Evolutionary conservation across 2,797 vertebrate species (phyloP).

Genomic region (Sorex maritimensis): DNA sequence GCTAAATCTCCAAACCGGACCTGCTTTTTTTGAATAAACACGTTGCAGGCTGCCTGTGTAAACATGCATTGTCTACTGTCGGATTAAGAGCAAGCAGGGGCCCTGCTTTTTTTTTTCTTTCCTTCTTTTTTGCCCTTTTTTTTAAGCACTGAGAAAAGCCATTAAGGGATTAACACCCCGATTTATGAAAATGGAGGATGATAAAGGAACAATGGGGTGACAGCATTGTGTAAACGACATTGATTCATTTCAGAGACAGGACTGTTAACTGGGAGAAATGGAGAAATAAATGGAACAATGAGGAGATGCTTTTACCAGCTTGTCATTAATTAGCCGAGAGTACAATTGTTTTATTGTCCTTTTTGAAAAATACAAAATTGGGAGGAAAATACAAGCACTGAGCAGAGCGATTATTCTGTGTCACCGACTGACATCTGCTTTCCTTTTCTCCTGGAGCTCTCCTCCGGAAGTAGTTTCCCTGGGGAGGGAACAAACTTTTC

Average conservation of each 20-base stretch:
- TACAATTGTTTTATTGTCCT: conserved; percentile 95
- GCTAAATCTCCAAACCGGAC: conserved; percentile 86
- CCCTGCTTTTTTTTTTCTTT: background rate
- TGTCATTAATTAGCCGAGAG: conserved; percentile 97
- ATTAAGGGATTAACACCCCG: conserved; percentile 96
- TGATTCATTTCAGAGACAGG: conserved; percentile 94
- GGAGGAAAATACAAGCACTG: conserved; percentile 92
- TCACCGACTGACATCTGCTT: conserved; percentile 92
- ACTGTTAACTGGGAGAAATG: conserved; percentile 93
- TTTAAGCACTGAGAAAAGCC: conserved; percentile 91
- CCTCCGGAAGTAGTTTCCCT: conserved; percentile 86
- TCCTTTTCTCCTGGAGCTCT: conserved; percentile 85
- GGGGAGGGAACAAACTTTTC: conserved; percentile 85
- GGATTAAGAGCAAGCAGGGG: conserved; percentile 71
- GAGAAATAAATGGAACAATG: conserved; percentile 94
- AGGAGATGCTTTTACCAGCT: conserved; percentile 94
- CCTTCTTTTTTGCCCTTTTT: conserved; percentile 82
- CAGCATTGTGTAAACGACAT: conserved; percentile 94
- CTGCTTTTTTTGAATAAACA: conserved; percentile 88
- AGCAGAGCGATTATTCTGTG: conserved; percentile 91
- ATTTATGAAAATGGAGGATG: conserved; percentile 97
- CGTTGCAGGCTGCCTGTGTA: conserved; percentile 84
- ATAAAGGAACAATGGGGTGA: conserved; percentile 96
- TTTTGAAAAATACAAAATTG: conserved; percentile 94
- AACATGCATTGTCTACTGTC: conserved; percentile 91